Evolutionary conservation across 2,797 vertebrate genomes (phyloP).

Genomic region (Gobionotothen gibberifrons): DNA sequence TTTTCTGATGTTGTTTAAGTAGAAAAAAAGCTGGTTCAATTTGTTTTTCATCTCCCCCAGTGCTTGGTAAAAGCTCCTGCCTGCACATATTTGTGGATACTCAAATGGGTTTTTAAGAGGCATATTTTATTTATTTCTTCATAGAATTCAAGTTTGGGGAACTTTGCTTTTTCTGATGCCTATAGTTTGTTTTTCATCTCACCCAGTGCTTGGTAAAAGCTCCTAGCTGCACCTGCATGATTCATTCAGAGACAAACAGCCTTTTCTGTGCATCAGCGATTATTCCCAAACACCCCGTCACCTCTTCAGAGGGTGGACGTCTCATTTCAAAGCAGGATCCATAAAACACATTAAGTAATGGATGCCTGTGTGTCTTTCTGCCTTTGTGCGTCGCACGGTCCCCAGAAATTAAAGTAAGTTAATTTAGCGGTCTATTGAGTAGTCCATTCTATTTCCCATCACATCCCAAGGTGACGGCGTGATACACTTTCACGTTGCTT

Average conservation of each 20-base stretch:
- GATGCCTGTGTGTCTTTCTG: constrained; percentile 18
- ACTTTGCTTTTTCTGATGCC: too few species aligned
- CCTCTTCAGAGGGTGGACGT: constrained; percentile 48
- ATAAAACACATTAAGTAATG: constrained; percentile 43
- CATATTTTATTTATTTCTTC: too few species aligned
- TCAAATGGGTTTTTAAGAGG: too few species aligned
- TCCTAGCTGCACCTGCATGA: constrained; percentile 11
- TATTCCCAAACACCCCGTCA: constrained; percentile 43
- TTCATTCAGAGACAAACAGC: constrained; percentile 32
- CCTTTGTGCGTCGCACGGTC: constrained; percentile 23
- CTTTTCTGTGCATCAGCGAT: constrained; percentile 32
- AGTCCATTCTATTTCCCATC: constrained; percentile 68
- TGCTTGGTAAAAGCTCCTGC: too few species aligned
- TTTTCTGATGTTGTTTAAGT: too few species aligned
- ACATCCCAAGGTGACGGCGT: constrained; percentile 75
- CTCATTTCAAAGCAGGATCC: constrained; percentile 47
- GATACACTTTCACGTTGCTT: constrained; percentile 65
- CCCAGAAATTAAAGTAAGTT: constrained; percentile 70
- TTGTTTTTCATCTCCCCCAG: too few species aligned
- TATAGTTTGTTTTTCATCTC: too few species aligned
- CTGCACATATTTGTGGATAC: too few species aligned
- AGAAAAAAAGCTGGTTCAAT: too few species aligned
- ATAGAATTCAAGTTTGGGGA: too few species aligned
- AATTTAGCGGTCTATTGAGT: constrained; percentile 73
- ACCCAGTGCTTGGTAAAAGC: not conserved